Base-by-base conservation (phyloP, 1,140 invertebrate species). In the Rhyacophila brunnea region DNA sequence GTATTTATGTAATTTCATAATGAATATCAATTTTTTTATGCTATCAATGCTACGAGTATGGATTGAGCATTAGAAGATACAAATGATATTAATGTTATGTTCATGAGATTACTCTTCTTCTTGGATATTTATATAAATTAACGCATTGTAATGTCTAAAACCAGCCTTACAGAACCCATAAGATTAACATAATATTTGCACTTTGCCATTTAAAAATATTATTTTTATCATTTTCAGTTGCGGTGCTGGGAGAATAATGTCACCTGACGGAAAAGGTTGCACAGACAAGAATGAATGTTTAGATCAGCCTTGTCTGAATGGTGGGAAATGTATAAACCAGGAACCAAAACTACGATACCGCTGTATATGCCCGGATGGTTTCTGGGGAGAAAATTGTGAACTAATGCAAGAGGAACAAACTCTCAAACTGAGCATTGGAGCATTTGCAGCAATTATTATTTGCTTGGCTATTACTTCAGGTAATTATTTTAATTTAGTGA, bases 341-440 rank as follows among this genome's bases (percentile, higher is more conserved):
- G 80, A 83, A 61, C 80, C 80, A 13, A 71, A 74, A 18, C 67
- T 80, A 18, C 71, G 79, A 11, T 82, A 81, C 63, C 80, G 73
- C 34, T 84, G 75, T 70, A 76, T 73, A 15, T 86, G 86, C 68
- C 79, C 81, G 1, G 73, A 77, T 57, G 84, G 83, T 10, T 89
- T 82, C 71, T 81, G 77, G 68, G 87, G 87, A n/a, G 75, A 79
- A 51, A 78, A 85, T 61, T 89, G 87, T 71, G 83, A 85, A 67
- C 72, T 83, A 35, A 74, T 82, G 28, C 78, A 82, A 64, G 81
- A 86, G 68, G 82, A 82, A 43, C 83, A 84, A 67, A 81, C 82
- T 11, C 72, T 85, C 54, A 79, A 81, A 64, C 70, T 85, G 1
- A 83, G 82, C 68, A 79, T 83, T 74, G 83, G 83, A 38, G 84